phyloP scores from a whole-genome alignment of 2,888 invertebrate species.

The Steinernema scapterisci region DNA sequence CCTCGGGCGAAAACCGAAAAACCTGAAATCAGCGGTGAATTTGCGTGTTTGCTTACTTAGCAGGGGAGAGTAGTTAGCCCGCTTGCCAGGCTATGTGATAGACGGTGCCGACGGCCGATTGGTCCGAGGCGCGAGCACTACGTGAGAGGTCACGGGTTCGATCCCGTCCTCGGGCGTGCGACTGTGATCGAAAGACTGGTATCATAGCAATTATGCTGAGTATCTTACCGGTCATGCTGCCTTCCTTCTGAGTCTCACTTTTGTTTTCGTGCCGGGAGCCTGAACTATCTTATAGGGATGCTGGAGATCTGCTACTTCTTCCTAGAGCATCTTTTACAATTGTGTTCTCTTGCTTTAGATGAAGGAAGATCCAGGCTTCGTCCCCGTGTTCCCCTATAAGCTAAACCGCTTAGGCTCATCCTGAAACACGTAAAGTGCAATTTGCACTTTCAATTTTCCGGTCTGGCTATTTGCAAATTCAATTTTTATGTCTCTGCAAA shows the following conservation, averaged over 20 bases:
- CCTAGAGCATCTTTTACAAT: too few relatives aligned
- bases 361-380: too few relatives aligned
- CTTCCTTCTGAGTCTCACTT: constrained; percentile 27
- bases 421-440: too few relatives aligned
- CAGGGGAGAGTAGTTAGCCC: neutral
- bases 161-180: neutral
- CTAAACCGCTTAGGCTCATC: too few relatives aligned
- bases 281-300: too few relatives aligned
- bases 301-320: too few relatives aligned
- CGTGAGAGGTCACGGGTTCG: constrained; percentile 20
- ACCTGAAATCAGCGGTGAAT: constrained; percentile 4
- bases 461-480: too few relatives aligned
- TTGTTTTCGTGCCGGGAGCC: neutral
- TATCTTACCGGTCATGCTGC: constrained; percentile 31
- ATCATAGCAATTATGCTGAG: constrained; percentile 27
- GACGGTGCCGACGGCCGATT: neutral
- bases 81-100: neutral
- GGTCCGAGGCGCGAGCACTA: constrained; percentile 1
- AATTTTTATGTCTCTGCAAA: too few relatives aligned
- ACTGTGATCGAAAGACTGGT: constrained; percentile 33
- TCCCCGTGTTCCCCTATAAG: too few relatives aligned
- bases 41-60: neutral
- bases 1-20: constrained; percentile 6
- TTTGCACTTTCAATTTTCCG: too few relatives aligned
- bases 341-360: too few relatives aligned